phyloP scores from a whole-genome alignment of 2,888 invertebrate genomes.

The Atrina japonica region DNA sequence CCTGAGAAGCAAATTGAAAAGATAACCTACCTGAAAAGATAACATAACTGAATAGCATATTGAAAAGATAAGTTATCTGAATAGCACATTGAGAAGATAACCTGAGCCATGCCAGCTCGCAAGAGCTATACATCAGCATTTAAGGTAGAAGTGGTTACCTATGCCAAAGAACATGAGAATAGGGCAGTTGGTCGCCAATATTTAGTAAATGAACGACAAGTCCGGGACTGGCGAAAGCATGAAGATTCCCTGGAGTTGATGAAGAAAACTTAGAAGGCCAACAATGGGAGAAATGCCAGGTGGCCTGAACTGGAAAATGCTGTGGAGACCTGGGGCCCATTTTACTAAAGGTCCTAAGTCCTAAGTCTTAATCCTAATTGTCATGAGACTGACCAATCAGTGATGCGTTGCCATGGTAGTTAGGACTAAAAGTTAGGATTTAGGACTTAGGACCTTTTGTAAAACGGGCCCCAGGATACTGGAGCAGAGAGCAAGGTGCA shows the following conservation, averaged over 20 bases:
- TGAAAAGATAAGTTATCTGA: slow-evolving; percentile 5
- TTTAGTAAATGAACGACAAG: slow-evolving; percentile 6
- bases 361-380: no score
- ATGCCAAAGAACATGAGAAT: slow-evolving; percentile 26
- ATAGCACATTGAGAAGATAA: no score
- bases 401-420: no score
- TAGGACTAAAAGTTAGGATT: no score
- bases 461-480: no score
- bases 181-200: slow-evolving; percentile 13
- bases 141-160: slow-evolving; percentile 22
- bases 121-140: neutral
- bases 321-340: slow-evolving; percentile 34
- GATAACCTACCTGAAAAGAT: no score
- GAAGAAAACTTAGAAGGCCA: slow-evolving; percentile 16
- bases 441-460: no score
- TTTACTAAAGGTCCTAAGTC: no score
- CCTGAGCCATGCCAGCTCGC: no score
- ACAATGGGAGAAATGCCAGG: neutral
- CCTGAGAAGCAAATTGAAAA: neutral
- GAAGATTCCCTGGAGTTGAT: slow-evolving; percentile 8
- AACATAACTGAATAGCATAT: neutral
- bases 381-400: no score
- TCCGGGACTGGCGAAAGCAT: slow-evolving; percentile 26
- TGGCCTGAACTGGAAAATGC: slow-evolving; percentile 37
- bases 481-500: slow-evolving; percentile 27